A percentile compares a stretch with the other conserved stretches of the same genome.
These are phyloP conservation scores for Thalassarche chlororhynchos DNA, from an alignment of 2,113 vertebrate species.

Conservation along the genomic window DNA sequence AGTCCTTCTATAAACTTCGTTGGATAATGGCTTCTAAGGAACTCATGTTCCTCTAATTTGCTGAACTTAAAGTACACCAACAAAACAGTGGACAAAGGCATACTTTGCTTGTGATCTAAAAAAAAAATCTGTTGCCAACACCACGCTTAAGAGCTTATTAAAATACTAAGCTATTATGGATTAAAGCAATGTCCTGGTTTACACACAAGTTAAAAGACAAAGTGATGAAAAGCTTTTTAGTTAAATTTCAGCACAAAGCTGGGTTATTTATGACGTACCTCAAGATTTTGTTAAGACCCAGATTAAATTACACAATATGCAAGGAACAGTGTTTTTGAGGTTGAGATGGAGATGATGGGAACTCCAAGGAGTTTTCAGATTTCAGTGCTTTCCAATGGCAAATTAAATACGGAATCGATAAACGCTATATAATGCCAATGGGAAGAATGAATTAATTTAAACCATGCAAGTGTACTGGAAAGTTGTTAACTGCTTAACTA, in stretches of 20 bases:
- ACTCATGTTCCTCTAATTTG: neutral
- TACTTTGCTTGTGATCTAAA: neutral
- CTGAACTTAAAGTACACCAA: neutral
- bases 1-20: neutral
- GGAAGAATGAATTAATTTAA: neutral
- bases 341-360: neutral
- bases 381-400: neutral
- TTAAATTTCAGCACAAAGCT: neutral
- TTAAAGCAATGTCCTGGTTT: neutral
- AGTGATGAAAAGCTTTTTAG: neutral
- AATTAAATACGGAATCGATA: neutral
- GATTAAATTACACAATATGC: neutral
- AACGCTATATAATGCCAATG: neutral
- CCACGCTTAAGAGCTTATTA: neutral
- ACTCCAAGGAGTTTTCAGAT: neutral
- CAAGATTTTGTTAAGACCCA: neutral
- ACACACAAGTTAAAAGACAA: neutral
- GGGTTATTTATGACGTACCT: neutral
- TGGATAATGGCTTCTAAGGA: neutral
- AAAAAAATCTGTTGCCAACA: neutral
- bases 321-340: neutral
- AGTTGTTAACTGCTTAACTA: neutral
- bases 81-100: neutral
- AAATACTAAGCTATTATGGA: neutral
- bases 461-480: neutral